phyloP scores from a whole-genome alignment of 2,888 invertebrate genomes.

The Craniophora ligustri region DNA sequence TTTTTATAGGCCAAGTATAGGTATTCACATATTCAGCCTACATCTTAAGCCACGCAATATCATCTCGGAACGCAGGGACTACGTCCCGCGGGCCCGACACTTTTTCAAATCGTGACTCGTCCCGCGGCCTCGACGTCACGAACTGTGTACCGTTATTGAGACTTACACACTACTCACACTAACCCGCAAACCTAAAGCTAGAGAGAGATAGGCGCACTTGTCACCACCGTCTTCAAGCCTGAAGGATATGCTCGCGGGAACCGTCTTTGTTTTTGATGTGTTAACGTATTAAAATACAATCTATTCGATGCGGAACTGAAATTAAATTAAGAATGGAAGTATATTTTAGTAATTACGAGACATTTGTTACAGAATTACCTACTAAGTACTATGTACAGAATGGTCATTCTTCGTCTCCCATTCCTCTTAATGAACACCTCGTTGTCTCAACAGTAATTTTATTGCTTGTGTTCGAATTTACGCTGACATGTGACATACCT shows the following conservation, averaged over 20 bases:
- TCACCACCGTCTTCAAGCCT: conserved; percentile 50
- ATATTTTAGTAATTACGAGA: too few species aligned
- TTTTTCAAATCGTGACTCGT: conserved; percentile 88
- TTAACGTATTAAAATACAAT: conserved; percentile 59
- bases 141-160: conserved; percentile 80
- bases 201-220: conserved; percentile 67
- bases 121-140: conserved; percentile 81
- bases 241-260: conserved; percentile 61
- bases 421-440: too few species aligned
- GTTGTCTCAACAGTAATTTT: too few species aligned
- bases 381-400: too few species aligned
- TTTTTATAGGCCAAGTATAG: neutral
- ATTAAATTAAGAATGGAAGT: conserved; percentile 19
- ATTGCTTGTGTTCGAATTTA: too few species aligned
- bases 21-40: conserved; percentile 12
- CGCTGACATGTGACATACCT: too few species aligned
- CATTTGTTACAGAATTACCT: too few species aligned
- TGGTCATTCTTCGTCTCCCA: too few species aligned
- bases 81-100: conserved; percentile 77
- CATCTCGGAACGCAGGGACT: conserved; percentile 72
- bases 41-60: conserved; percentile 64
- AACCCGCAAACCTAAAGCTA: conserved; percentile 48
- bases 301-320: conserved; percentile 30
- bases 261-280: conserved; percentile 65
- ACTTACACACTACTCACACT: conserved; percentile 69